Evolutionary conservation across 2,797 vertebrate species (phyloP), one percentile per base, ranked within the genome.

Genomic region (Austrolebias charrua): DNA sequence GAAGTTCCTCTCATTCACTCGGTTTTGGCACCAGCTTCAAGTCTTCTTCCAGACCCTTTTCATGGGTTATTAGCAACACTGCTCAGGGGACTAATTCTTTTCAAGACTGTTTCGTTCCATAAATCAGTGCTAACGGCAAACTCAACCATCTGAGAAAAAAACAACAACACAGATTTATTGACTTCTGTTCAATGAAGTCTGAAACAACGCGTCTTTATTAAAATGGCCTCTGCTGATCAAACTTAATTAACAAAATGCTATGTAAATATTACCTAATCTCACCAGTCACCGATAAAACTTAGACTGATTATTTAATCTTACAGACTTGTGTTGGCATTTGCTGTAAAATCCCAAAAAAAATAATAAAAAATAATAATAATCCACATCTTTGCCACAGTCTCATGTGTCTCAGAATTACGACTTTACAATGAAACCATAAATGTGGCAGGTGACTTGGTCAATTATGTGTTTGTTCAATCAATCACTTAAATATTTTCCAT

Each of bases 11-110:
- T 74, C 60, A 59, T 73, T 79, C 55, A 53, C 24, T 74, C 68
- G 71, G 20, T 85, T 70, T 76, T 88, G 88, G 88, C 82, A 79
- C 65, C 24, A 51, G 53, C 71, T 86, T 73, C 79, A 60, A 77
- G 63, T 74, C 75, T 76, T 71, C 63, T 72, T 89, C 84, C 75
- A 82, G 80, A 82, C 63, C 75, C 79, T 86, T 88, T 84, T 82
- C 86, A 90, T 81, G 88, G 85, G 71, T 80, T 89, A 91, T 91
- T 91, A 90, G 79, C 71, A 76, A 56, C 46, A 33, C 78, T 48
- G 75, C 88, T 90, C 87, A 60, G 16, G 88, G 85, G 88, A 90
- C 74, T 67, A 49, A 67, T 71, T 78, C 69, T 75, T 82, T 87
- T 86, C 79, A 84, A 84, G 73, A 66, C 59, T 60, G 74, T 80